A percentile compares a stretch with the other conserved stretches of the same genome.
phyloP scores from a whole-genome alignment of 1,140 invertebrate species.

The Ooceraea biroi region DNA sequence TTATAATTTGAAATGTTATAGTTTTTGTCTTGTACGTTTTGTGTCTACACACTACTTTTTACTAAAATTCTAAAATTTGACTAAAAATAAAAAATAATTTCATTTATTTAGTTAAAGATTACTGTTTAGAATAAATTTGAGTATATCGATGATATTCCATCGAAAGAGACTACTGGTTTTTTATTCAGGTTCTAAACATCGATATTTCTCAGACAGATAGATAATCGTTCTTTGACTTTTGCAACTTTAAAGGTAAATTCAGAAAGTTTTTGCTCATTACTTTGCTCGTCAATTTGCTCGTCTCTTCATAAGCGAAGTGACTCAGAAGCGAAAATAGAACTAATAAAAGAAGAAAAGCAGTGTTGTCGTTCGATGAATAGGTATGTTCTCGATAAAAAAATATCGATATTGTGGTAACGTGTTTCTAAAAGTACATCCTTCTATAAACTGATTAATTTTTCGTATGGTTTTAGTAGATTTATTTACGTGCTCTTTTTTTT shows the following conservation, averaged over 20 bases:
- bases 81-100: background rate
- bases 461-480: background rate
- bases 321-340: background rate
- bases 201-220: background rate
- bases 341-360: background rate
- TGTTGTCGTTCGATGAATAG: conserved; percentile 20
- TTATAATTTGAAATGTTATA: background rate
- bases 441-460: background rate
- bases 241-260: conserved; percentile 16
- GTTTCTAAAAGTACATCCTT: background rate
- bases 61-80: background rate
- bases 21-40: background rate
- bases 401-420: background rate
- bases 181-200: background rate
- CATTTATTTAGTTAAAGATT: background rate
- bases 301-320: background rate
- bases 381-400: background rate
- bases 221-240: background rate
- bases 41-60: background rate
- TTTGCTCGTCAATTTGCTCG: conserved; percentile 5
- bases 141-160: background rate
- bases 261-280: conserved; percentile 31
- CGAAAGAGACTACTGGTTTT: background rate
- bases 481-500: background rate
- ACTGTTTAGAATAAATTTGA: background rate